These are phyloP conservation scores for Hippocampus mohnikei DNA, from an alignment of 2,113 vertebrate species.

Conservation along the genomic window DNA sequence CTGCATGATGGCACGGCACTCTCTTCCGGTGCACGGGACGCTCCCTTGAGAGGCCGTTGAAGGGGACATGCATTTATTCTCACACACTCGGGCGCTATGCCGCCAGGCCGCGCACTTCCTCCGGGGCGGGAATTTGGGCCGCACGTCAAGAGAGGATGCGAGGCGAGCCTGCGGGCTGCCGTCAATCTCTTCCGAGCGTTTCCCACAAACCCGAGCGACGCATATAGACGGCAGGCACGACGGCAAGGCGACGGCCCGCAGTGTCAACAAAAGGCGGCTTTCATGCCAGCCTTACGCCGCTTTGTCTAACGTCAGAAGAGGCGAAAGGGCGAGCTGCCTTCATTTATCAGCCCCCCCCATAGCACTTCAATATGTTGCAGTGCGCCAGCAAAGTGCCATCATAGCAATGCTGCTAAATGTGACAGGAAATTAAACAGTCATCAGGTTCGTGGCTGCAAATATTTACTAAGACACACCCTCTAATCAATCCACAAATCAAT, in stretches of 20 bases:
- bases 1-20: slow-evolving; percentile 21
- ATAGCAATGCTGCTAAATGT: background rate
- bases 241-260: slow-evolving; percentile 11
- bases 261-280: slow-evolving; percentile 50
- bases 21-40: slow-evolving; percentile 19
- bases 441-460: too few relatives aligned
- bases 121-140: slow-evolving; percentile 44
- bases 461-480: too few relatives aligned
- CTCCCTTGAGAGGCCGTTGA: slow-evolving; percentile 20
- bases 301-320: slow-evolving; percentile 9
- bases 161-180: slow-evolving; percentile 59
- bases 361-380: background rate
- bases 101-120: slow-evolving; percentile 57
- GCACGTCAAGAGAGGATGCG: slow-evolving; percentile 65
- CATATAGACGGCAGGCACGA: slow-evolving; percentile 46
- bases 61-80: slow-evolving; percentile 29
- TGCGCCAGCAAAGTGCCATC: background rate
- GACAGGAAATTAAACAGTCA: background rate
- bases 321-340: slow-evolving; percentile 9
- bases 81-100: slow-evolving; percentile 45
- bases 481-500: too few relatives aligned
- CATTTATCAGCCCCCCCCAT: slow-evolving; percentile 4
- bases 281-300: slow-evolving; percentile 31
- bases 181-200: slow-evolving; percentile 59
- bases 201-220: slow-evolving; percentile 50